Base-by-base conservation (phyloP, 2,797 vertebrate genomes). In the Malurus splendens region DNA sequence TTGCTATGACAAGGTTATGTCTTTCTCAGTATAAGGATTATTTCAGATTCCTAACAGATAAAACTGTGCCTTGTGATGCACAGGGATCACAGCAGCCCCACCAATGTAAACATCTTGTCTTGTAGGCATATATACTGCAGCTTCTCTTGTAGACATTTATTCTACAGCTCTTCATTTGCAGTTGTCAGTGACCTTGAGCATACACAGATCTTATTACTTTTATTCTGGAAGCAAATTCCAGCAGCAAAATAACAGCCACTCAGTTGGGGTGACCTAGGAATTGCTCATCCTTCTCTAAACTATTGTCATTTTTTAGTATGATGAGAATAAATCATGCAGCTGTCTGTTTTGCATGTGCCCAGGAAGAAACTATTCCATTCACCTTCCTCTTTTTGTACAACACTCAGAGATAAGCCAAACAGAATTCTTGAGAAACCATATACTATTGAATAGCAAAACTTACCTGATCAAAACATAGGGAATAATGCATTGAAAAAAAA, bases 161-260 rank as follows among this genome's bases (percentile, higher is more conserved):
- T 28, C 10, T 48, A 4, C 32, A 62, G 13, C 3, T 65, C 18
- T 18, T 77, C 7, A 33, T 51, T 42, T n/a, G 14, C 41, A 51
- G 16, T 44, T 68, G 20, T 9, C 56, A 39, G 8, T 47, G 50
- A 64, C 20, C 8, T 62, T 70, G 45, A 56, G 13, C 4, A 4
- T 14, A 32, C 2, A 22, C 3, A 41, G 5, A 3, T 10, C 27
- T 50, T 78, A 50, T 12, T 62, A 8, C 2, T 78, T 66, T 67
- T 44, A 16, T 39, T 87, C 28, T 44, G 39, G 23, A 62, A 79
- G 3, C 14, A 64, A 67, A 36, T 3, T 41, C 10, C 19, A 67
- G 28, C 14, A 65, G 23, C 3, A 32, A 45, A 50, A n/a, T 57
- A 10, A 0, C 4, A 38, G 3, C 3, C 11, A 17, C 27, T 42